Evolutionary conservation across 2,113 vertebrate species (phyloP).

Genomic region (Oryzias woworae): DNA sequence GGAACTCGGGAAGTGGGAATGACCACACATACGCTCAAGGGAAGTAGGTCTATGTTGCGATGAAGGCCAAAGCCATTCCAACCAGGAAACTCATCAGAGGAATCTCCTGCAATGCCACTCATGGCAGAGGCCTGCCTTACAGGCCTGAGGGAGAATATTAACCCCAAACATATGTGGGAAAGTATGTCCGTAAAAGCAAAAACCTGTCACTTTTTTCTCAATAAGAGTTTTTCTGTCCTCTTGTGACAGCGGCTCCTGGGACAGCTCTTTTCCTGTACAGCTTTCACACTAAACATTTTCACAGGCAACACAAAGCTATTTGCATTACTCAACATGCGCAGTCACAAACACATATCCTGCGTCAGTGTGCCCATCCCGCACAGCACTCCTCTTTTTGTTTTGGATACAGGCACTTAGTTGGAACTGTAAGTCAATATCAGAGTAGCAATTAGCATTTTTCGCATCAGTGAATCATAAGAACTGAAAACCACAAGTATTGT

Average conservation of each 20-base stretch:
- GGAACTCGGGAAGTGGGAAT: slow-evolving; percentile 44
- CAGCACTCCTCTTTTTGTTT: slow-evolving; percentile 31
- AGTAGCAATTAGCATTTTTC: slow-evolving; percentile 7
- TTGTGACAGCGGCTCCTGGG: slow-evolving; percentile 11
- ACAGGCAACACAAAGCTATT: not conserved
- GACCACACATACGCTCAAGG: slow-evolving; percentile 31
- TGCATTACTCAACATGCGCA: not conserved
- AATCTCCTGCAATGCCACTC: slow-evolving; percentile 52
- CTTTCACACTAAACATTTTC: slow-evolving; percentile 3
- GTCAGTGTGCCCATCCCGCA: slow-evolving; percentile 2
- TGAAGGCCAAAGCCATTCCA: slow-evolving; percentile 53
- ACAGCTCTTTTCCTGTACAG: slow-evolving; percentile 1
- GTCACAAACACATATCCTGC: slow-evolving; percentile 5
- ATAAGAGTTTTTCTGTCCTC: not conserved
- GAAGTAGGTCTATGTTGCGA: slow-evolving; percentile 45
- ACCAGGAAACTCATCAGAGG: slow-evolving; percentile 53
- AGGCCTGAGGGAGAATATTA: slow-evolving; percentile 15
- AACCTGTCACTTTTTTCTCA: not conserved
- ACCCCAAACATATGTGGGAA: slow-evolving; percentile 23
- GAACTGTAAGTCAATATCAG: slow-evolving; percentile 18
- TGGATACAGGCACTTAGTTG: slow-evolving; percentile 21
- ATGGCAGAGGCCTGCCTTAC: slow-evolving; percentile 9
- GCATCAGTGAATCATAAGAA: slow-evolving; percentile 5
- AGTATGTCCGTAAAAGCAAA: not conserved
- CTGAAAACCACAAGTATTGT: slow-evolving; percentile 23